Base-by-base conservation (phyloP, 1,140 invertebrate genomes). In the Amphibalanus amphitrite region DNA sequence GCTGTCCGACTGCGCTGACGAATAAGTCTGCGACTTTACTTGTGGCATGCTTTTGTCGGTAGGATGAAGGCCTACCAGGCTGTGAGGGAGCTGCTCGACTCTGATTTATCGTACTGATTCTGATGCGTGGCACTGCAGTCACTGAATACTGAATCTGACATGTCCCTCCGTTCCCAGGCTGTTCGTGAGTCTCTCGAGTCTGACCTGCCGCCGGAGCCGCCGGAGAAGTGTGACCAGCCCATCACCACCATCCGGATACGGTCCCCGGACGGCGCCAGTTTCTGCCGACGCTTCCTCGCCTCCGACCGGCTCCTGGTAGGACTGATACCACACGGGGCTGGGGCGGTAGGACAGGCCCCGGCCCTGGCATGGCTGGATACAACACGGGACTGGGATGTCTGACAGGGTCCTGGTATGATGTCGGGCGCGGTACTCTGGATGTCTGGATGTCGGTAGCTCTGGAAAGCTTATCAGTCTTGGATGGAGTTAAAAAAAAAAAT, bases 231-330 rank as follows among this genome's bases (percentile, higher is more conserved):
- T 69, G 64, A 71, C 69, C 74, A 76, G 28, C 75, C 76, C 28
- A 6, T 65, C 3, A 77, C 75, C 29, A 74, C 74, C n/a, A 77
- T 83, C 33, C 73, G 82, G 72, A 77, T 83, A 73, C 76, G 82
- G 59, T 74, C 79, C n/a, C 81, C 82, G 17, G 76, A 76, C 33
- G 81, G 81, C 15, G 76, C 78, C 29, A 77, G 77, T 26, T 75
- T 83, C 68, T 75, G 70, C 28, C 75, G 82, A 13, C 76, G 81
- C 69, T 83, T 83, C 71, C 74, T 75, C 28, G 78, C 77, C 10
- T 69, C 75, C 26, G 77, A 79, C 28, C 77, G 78, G 47, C 74
- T 83, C 6, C 74, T 77, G 84, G 87, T 86, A 59, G 64, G 10
- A n/a, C n/a, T n/a, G n/a, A n/a, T 65, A 23, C 3, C n/a, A 3